Conservation (phyloP, 2,888 invertebrate species). For the Drosophila quinaria region DNA sequence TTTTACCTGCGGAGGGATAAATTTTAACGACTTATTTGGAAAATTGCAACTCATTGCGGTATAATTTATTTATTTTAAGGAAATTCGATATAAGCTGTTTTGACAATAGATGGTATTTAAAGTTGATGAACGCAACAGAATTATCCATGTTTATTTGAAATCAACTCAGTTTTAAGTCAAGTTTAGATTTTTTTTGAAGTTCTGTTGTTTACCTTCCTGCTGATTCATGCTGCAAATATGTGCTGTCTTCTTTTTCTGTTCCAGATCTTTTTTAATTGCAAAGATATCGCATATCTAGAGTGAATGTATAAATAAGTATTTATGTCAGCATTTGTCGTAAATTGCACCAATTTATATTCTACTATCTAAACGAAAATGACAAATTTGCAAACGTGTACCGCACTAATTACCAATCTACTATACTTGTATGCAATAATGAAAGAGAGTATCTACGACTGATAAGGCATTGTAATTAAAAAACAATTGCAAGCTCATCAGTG, state of each 20-base stretch:
- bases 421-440: background rate
- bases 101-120: background rate
- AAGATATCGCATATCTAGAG: constrained; percentile 13
- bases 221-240: constrained; percentile 6
- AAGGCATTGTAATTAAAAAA: constrained; percentile 63
- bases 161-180: background rate
- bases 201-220: background rate
- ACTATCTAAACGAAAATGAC: constrained; percentile 2
- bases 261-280: constrained; percentile 1
- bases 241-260: background rate
- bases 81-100: constrained; percentile 11
- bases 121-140: background rate
- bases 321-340: constrained; percentile 11
- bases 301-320: constrained; percentile 3
- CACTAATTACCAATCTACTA: constrained; percentile 6
- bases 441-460: constrained; percentile 23
- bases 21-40: constrained; percentile 29
- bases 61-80: constrained; percentile 17
- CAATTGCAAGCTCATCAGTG: constrained; percentile 51
- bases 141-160: background rate
- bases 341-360: constrained; percentile 8
- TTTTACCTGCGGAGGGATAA: constrained; percentile 37
- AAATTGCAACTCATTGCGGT: constrained; percentile 38
- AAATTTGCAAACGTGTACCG: constrained; percentile 8
- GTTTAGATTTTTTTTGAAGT: background rate